Percentiles rank a stretch among this genome's conserved stretches.
These are phyloP conservation scores for Lepidurus apus DNA, from an alignment of 1,140 invertebrate species.

Conservation along the genomic window DNA sequence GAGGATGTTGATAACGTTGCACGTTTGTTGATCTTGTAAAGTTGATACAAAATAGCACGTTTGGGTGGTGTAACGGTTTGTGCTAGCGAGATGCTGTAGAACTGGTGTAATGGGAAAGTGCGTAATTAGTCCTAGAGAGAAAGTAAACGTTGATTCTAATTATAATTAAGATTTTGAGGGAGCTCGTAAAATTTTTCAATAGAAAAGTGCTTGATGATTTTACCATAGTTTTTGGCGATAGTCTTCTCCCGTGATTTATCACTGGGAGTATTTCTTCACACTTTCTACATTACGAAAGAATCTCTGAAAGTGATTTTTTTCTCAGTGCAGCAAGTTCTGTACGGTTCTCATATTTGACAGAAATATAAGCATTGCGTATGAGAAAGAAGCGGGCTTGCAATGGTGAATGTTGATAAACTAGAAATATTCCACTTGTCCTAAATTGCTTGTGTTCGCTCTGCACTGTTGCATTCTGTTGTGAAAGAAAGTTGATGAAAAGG, in stretches of 20 bases:
- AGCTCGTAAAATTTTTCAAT: background rate
- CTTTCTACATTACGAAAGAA: background rate
- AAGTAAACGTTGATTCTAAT: background rate
- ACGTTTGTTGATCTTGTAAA: background rate
- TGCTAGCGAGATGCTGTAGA: background rate
- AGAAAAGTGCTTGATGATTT: background rate
- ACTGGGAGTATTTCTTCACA: background rate
- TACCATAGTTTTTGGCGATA: background rate
- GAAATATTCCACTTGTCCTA: background rate
- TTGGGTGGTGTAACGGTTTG: background rate
- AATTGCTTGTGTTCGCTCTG: background rate
- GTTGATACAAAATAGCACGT: background rate
- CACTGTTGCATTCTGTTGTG: constrained; percentile 1
- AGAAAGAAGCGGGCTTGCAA: background rate
- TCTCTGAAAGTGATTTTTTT: background rate
- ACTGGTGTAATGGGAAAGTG: background rate
- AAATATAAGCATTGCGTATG: background rate
- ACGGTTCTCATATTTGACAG: background rate
- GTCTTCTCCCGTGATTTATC: background rate
- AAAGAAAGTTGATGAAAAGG: background rate
- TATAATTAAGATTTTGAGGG: background rate
- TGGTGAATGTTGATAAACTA: background rate
- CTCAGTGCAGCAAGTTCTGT: background rate
- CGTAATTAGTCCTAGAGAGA: background rate
- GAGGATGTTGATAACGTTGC: background rate